These are phyloP conservation scores for Hydrocynus forskahlii DNA, from an alignment of 2,797 vertebrate species.

Conservation along the genomic window DNA sequence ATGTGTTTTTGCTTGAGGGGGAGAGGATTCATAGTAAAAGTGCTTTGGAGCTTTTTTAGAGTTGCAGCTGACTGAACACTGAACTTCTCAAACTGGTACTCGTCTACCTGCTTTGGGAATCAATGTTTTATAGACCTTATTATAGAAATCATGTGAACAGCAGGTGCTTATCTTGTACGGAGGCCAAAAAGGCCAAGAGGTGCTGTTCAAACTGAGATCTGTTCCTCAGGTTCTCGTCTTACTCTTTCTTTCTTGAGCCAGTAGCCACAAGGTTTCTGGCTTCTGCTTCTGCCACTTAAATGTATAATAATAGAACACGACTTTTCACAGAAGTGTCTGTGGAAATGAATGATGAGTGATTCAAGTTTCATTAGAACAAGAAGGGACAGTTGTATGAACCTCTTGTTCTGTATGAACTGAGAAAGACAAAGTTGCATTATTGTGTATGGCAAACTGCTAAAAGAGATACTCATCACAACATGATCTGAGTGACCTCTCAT, in stretches of 20 bases:
- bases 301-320: constrained; percentile 34
- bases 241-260: background rate
- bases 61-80: constrained; percentile 15
- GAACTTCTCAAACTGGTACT: constrained; percentile 10
- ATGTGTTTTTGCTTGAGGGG: constrained; percentile 13
- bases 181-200: background rate
- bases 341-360: constrained; percentile 51
- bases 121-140: constrained; percentile 19
- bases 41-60: constrained; percentile 1
- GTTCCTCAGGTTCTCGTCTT: background rate
- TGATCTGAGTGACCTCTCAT: background rate
- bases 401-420: background rate
- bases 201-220: background rate
- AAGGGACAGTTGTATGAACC: background rate
- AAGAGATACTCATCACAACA: background rate
- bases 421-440: background rate
- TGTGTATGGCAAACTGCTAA: background rate
- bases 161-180: constrained; percentile 35
- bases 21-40: constrained; percentile 12
- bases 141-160: constrained; percentile 29
- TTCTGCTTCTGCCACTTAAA: constrained; percentile 5
- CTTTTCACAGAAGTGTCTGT: constrained; percentile 42
- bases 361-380: constrained; percentile 8
- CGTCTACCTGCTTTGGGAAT: constrained; percentile 19
- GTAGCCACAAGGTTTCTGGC: background rate